Conservation (phyloP, 23 tunicate genomes). For the Pegea sp. region DNA sequence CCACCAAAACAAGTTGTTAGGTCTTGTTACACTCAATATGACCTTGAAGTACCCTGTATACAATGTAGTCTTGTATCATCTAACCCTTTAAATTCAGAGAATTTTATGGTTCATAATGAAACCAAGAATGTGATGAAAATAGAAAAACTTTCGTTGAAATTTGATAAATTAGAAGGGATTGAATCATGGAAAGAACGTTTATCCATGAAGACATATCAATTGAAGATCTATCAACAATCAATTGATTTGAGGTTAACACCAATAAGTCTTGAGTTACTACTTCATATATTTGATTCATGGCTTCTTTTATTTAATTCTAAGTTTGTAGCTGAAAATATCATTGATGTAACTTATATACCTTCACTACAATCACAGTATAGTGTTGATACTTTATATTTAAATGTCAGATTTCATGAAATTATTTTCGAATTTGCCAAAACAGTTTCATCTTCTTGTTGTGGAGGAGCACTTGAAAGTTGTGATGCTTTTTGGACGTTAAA, state of each 20-base stretch:
- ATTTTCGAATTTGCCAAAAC: conserved; percentile 7
- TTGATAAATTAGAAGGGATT: conserved; percentile 11
- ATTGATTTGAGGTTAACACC: neutral
- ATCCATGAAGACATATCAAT: conserved; percentile 16
- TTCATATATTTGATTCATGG: conserved; percentile 40
- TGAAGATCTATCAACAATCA: conserved; percentile 1
- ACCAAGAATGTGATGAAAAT: conserved; percentile 1
- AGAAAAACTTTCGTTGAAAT: conserved; percentile 1
- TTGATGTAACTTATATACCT: conserved; percentile 19
- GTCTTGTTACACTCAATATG: conserved; percentile 23
- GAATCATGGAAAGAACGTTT: conserved; percentile 16
- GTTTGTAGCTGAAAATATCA: neutral
- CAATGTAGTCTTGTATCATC: conserved; percentile 2
- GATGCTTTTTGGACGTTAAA: conserved; percentile 7
- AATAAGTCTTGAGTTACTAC: conserved; percentile 14
- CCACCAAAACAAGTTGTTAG: conserved; percentile 11
- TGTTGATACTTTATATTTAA: neutral
- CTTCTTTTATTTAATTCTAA: conserved; percentile 4
- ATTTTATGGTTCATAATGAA: neutral
- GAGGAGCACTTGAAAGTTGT: conserved; percentile 14
- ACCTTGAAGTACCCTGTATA: conserved; percentile 1
- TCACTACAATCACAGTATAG: neutral
- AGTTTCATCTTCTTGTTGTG: conserved; percentile 6
- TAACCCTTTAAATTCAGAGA: neutral
- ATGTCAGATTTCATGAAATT: neutral